Percentiles rank a stretch among this genome's conserved stretches.
Evolutionary conservation across 2,888 invertebrate genomes (phyloP).

Genomic region (Agrotis clavis): DNA sequence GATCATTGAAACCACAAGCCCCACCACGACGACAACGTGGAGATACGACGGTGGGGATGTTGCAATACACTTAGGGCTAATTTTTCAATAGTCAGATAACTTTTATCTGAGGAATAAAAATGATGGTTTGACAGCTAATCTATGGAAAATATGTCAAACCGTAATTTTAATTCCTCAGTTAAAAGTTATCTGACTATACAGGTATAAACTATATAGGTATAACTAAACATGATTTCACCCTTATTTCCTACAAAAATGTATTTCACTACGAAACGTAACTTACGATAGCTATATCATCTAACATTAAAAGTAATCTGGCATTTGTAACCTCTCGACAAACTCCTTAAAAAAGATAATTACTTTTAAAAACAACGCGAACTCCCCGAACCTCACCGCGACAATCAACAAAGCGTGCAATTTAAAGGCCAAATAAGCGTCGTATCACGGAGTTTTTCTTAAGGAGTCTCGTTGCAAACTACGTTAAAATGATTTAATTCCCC

Average conservation of each 20-base stretch:
- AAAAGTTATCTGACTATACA: too few species aligned
- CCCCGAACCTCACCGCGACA: slow-evolving; percentile 67
- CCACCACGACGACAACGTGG: too few species aligned
- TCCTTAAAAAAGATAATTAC: slow-evolving; percentile 69
- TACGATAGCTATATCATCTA: slow-evolving; percentile 5
- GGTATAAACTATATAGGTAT: too few species aligned
- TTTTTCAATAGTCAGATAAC: too few species aligned
- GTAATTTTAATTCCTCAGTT: too few species aligned
- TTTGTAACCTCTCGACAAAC: slow-evolving; percentile 39
- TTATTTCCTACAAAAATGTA: not conserved
- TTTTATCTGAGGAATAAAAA: too few species aligned
- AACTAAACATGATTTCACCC: too few species aligned
- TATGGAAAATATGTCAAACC: too few species aligned
- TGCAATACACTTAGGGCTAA: too few species aligned
- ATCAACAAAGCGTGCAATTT: slow-evolving; percentile 78
- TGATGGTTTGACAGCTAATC: too few species aligned
- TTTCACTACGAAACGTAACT: not conserved
- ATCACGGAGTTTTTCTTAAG: slow-evolving; percentile 84
- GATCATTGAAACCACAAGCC: too few species aligned
- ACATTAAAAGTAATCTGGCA: slow-evolving; percentile 29
- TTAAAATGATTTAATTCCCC: slow-evolving; percentile 91
- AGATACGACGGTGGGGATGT: too few species aligned
- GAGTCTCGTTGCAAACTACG: slow-evolving; percentile 85
- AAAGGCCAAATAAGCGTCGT: slow-evolving; percentile 81
- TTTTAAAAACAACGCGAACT: slow-evolving; percentile 72